Conservation (phyloP, 2,888 invertebrate genomes). For the Augochlorella aurata region DNA sequence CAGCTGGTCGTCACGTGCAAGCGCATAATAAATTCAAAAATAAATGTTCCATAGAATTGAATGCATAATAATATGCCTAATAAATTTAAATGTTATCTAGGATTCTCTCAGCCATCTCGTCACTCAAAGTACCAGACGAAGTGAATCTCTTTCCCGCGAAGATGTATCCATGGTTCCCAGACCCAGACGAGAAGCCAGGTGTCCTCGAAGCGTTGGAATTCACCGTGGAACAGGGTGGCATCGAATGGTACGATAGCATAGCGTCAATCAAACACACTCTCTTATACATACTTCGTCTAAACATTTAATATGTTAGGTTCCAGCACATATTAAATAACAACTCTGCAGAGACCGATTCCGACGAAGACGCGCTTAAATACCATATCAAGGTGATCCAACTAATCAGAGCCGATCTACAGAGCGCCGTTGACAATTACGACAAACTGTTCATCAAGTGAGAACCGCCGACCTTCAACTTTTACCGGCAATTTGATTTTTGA, state of each 20-base stretch:
- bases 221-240: conserved; percentile 89
- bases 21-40: no score
- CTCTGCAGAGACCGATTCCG: conserved; percentile 84
- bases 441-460: conserved; percentile 93
- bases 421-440: conserved; percentile 91
- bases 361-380: conserved; percentile 89
- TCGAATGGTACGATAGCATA: conserved; percentile 85
- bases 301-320: conserved; percentile 80
- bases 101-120: conserved; percentile 86
- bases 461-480: background rate
- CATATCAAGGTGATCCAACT: conserved; percentile 92
- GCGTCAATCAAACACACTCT: background rate
- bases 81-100: conserved; percentile 76
- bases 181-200: conserved; percentile 77
- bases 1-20: no score
- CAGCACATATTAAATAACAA: conserved; percentile 89
- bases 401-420: conserved; percentile 90
- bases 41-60: no score
- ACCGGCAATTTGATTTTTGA: no score
- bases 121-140: conserved; percentile 85
- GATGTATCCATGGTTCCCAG: conserved; percentile 86
- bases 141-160: conserved; percentile 88
- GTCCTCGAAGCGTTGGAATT: conserved; percentile 86
- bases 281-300: background rate
- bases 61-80: no score